Percentiles rank a stretch among this genome's conserved stretches.
Conservation (phyloP, 2,888 invertebrate genomes). For the Blera fallax region DNA sequence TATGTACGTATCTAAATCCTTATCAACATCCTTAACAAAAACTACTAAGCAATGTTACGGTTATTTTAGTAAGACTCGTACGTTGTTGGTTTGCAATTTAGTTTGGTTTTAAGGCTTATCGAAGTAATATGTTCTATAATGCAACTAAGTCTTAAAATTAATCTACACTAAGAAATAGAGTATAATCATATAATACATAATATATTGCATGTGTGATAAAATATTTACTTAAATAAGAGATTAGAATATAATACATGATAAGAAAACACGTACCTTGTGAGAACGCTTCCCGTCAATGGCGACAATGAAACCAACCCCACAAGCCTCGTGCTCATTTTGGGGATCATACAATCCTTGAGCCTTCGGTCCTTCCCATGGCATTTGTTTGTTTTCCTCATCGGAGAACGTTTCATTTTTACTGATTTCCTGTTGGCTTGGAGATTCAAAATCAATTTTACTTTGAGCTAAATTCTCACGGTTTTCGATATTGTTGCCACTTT, state of each 20-base stretch:
- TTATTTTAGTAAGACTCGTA: too few relatives aligned
- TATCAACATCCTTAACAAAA: too few relatives aligned
- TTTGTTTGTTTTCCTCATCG: constrained; percentile 76
- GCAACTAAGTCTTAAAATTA: too few relatives aligned
- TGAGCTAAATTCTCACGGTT: constrained; percentile 69
- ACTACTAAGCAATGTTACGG: too few relatives aligned
- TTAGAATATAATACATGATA: neutral
- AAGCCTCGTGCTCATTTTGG: constrained; percentile 96
- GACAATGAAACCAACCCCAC: constrained; percentile 99
- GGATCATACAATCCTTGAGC: constrained; percentile 98
- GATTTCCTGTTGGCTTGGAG: constrained; percentile 45
- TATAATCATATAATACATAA: too few relatives aligned
- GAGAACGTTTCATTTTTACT: constrained; percentile 66
- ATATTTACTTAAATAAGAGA: neutral
- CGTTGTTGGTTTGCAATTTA: too few relatives aligned
- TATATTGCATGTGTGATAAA: too few relatives aligned
- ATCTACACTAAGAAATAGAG: too few relatives aligned
- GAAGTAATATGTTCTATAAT: too few relatives aligned
- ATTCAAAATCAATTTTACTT: constrained; percentile 60
- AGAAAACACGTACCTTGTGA: constrained; percentile 87
- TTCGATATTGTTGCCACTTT: constrained; percentile 73
- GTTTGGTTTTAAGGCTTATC: too few relatives aligned
- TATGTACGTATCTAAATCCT: too few relatives aligned
- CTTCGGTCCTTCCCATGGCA: constrained; percentile 91
- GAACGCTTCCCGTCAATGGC: constrained; percentile 97